A percentile compares a stretch with the other conserved stretches of the same genome.
phyloP scores from a whole-genome alignment of 2,797 vertebrate genomes.

The Epinephelus awoara region DNA sequence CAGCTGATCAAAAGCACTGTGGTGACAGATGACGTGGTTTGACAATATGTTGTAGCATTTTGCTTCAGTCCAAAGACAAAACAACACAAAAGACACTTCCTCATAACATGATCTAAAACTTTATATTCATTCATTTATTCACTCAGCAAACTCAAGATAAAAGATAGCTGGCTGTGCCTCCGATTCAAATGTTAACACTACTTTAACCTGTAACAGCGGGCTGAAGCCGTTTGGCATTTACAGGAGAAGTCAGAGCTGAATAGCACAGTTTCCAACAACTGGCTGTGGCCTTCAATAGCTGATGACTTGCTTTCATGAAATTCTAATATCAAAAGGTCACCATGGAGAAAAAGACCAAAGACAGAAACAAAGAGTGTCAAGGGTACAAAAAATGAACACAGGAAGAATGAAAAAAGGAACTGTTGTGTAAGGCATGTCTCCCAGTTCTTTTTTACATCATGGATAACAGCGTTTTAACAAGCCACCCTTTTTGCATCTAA shows the following conservation, averaged over 20 bases:
- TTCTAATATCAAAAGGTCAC: constrained; percentile 51
- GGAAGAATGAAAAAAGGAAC: constrained; percentile 8
- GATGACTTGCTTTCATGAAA: constrained; percentile 40
- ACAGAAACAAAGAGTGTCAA: constrained; percentile 26
- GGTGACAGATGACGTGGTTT: background rate
- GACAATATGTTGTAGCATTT: background rate
- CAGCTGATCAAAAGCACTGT: background rate
- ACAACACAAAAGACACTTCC: constrained; percentile 5
- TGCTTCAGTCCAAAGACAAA: background rate
- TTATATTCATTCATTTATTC: constrained; percentile 6
- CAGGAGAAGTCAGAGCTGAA: constrained; percentile 25
- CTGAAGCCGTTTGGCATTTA: constrained; percentile 38
- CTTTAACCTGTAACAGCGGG: constrained; percentile 19
- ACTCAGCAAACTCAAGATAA: background rate
- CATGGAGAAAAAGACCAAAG: constrained; percentile 4
- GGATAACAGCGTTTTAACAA: background rate
- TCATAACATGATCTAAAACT: background rate
- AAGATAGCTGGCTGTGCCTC: background rate
- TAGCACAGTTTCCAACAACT: constrained; percentile 33
- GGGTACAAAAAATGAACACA: background rate
- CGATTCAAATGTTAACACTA: constrained; percentile 38
- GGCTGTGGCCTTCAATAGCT: constrained; percentile 35
- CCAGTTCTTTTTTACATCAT: background rate
- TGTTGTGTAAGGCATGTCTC: background rate
- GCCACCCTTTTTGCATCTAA: background rate